Percentiles rank a stretch among this genome's conserved stretches.
These are phyloP conservation scores for Sebastolobus altivelis DNA, from an alignment of 2,797 vertebrate species.

Conservation along the genomic window DNA sequence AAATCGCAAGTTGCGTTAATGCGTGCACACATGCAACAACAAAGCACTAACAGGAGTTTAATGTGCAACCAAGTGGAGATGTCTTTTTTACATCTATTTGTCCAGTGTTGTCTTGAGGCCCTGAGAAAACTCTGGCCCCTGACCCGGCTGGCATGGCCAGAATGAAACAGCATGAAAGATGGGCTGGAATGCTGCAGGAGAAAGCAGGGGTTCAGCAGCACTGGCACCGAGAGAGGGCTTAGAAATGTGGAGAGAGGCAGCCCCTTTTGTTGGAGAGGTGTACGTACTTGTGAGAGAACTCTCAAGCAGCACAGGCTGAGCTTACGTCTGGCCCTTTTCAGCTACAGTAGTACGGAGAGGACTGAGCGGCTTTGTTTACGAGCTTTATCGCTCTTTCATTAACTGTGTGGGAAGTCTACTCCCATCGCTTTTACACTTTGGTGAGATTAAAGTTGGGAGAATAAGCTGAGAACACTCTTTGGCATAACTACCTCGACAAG, in stretches of 20 bases:
- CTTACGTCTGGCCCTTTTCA: constrained; percentile 74
- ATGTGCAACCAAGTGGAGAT: constrained; percentile 16
- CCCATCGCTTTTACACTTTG: constrained; percentile 64
- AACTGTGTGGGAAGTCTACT: constrained; percentile 73
- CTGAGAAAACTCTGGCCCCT: constrained; percentile 86
- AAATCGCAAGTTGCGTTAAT: too few species aligned
- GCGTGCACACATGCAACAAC: not conserved
- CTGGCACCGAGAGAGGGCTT: constrained; percentile 68
- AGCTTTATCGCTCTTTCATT: constrained; percentile 73
- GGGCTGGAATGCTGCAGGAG: constrained; percentile 70
- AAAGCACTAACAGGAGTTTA: constrained; percentile 1
- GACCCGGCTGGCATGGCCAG: constrained; percentile 79
- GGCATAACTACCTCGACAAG: constrained; percentile 47
- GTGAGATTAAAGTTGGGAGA: constrained; percentile 71
- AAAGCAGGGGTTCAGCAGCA: constrained; percentile 72
- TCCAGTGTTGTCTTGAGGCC: constrained; percentile 63
- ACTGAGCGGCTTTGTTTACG: constrained; percentile 63
- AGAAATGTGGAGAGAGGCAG: constrained; percentile 68
- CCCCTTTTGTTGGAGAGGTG: constrained; percentile 60
- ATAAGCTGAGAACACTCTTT: constrained; percentile 65
- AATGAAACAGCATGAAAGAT: constrained; percentile 83
- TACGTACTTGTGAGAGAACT: constrained; percentile 73
- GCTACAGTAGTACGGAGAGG: constrained; percentile 67
- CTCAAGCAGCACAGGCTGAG: constrained; percentile 67
- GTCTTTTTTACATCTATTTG: constrained; percentile 35